A percentile compares a stretch with the other conserved stretches of the same genome.
These are phyloP conservation scores for Eupithecia exiguata DNA, from an alignment of 2,888 invertebrate genomes.

Conservation along the genomic window DNA sequence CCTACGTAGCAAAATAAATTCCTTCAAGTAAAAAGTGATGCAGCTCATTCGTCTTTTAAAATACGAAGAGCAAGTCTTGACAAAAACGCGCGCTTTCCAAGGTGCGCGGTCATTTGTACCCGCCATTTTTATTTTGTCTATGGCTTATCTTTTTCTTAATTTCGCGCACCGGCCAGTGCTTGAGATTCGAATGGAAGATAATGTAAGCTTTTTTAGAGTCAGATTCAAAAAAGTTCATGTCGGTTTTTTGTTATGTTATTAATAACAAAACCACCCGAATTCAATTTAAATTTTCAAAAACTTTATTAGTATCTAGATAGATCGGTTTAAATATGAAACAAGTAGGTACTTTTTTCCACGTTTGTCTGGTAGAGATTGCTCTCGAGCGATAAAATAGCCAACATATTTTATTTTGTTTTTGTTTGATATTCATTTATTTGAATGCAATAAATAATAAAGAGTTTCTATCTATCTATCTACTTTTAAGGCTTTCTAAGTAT, in stretches of 20 bases:
- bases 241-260: background rate
- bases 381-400: too few relatives aligned
- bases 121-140: slow-evolving; percentile 67
- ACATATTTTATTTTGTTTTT: too few relatives aligned
- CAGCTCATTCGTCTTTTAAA: slow-evolving; percentile 50
- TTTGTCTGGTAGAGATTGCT: too few relatives aligned
- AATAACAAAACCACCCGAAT: background rate
- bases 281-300: slow-evolving; percentile 29
- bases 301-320: background rate
- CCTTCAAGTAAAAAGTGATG: slow-evolving; percentile 74
- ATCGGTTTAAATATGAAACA: too few relatives aligned
- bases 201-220: background rate
- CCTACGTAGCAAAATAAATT: slow-evolving; percentile 60
- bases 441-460: too few relatives aligned
- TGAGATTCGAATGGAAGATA: background rate
- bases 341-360: too few relatives aligned
- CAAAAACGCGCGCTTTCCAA: slow-evolving; percentile 56
- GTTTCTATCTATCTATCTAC: too few relatives aligned
- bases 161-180: slow-evolving; percentile 24
- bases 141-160: slow-evolving; percentile 44
- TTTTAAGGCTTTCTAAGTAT: too few relatives aligned
- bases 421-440: too few relatives aligned
- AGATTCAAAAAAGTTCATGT: background rate
- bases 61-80: slow-evolving; percentile 45
- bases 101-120: slow-evolving; percentile 58